Evolutionary conservation across 2,797 vertebrate genomes (phyloP).

Genomic region (Sebastes steindachneri): DNA sequence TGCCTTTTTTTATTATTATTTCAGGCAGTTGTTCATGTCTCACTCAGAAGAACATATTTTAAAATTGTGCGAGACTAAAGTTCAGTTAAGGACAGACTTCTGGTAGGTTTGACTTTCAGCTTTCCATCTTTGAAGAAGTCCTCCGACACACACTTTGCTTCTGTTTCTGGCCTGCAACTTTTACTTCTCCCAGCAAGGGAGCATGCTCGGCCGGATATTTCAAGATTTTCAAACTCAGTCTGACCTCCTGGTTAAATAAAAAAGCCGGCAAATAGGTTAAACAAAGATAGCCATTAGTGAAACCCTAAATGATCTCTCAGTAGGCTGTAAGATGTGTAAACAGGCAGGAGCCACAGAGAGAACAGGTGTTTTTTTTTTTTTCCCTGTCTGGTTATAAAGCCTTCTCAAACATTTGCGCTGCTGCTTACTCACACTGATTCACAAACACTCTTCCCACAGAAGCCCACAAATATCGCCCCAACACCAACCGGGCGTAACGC

Average conservation of each 20-base stretch:
- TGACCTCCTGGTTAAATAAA: constrained; percentile 34
- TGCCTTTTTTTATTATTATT: background rate
- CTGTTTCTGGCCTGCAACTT: background rate
- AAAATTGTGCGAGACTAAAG: background rate
- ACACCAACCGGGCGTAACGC: constrained; percentile 67
- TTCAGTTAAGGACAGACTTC: background rate
- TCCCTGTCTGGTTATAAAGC: constrained; percentile 65
- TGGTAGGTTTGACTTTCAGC: background rate
- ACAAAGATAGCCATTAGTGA: constrained; percentile 55
- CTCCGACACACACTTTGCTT: background rate
- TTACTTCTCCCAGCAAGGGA: background rate
- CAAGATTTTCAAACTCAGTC: constrained; percentile 7
- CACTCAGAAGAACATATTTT: background rate
- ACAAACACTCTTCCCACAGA: constrained; percentile 78
- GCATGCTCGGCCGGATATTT: background rate
- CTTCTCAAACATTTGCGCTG: constrained; percentile 79
- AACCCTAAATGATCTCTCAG: constrained; percentile 43
- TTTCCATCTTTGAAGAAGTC: background rate
- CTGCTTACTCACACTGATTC: constrained; percentile 82
- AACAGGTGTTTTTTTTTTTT: constrained; percentile 69
- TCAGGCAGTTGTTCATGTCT: background rate
- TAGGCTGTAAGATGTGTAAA: constrained; percentile 68
- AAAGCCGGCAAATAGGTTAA: constrained; percentile 10
- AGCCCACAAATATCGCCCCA: constrained; percentile 78
- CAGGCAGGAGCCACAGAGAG: constrained; percentile 62